Evolutionary conservation across 2,797 vertebrate genomes (phyloP), one percentile per base, ranked within the genome.

Genomic region (Dicrostonyx torquatus): DNA sequence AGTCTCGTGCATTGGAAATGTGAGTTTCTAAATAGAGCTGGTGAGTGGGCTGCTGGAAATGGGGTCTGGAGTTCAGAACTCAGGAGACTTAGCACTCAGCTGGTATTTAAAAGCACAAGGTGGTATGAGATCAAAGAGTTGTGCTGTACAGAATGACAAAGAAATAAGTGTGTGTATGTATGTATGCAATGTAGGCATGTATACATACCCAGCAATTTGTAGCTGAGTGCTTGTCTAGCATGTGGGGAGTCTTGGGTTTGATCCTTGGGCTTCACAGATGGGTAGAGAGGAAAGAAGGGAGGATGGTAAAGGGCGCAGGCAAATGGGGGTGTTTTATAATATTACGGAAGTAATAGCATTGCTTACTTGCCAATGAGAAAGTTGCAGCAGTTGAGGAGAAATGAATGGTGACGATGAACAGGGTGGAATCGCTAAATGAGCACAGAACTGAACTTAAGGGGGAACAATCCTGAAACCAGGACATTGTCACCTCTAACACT

Each of bases 111-210:
- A 90, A 43, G 6, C 58, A 29, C 0, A 55, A 29, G 58, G 66
- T 13, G 50, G 45, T 26, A 76, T 18, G 43, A 85, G 6, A 72
- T 40, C 26, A 48, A 68, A 64, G 40, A 50, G n/a, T 58, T 93
- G 80, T 93, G 73, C 29, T 79, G 24, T 15, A 37, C 84, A 94
- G 34, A 18, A 66, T 77, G 87, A 72, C 68, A 84, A 91, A 24
- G 34, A 91, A 13, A 34, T 13, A n/a, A 50, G 48, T 20, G 5
- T 24, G 7, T 60, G 20, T 17, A 24, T 43, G 26, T 64, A 58
- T 62, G 26, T 22, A 22, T 34, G 3, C 8, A 3, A 48, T 76
- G 26, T 14, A 17, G 37, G 70, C 73, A 76, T 76, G 43, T 29
- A 7, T 31, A 40, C 40, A 43, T 29, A 40, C 64, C 55, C 13